A percentile compares a stretch with the other conserved stretches of the same genome.
Conservation (phyloP, 2,797 vertebrate species). For the Odontamblyopus lacepedii region DNA sequence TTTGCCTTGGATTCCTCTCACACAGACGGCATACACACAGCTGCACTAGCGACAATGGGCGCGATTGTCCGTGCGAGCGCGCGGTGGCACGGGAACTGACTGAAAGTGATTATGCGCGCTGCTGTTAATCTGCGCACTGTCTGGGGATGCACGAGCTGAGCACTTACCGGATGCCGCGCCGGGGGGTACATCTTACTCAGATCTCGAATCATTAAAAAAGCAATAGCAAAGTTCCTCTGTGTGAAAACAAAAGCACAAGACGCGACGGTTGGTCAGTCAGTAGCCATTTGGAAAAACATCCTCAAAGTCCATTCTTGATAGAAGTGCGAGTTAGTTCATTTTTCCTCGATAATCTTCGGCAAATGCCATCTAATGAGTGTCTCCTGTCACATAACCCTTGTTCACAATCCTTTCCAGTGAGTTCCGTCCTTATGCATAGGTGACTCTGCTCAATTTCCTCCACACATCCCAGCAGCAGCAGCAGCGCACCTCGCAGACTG, state of each 20-base stretch:
- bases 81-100: conserved; percentile 68
- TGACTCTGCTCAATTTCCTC: conserved; percentile 48
- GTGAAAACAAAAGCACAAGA: conserved; percentile 45
- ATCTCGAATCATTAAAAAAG: conserved; percentile 90
- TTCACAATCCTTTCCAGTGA: conserved; percentile 34
- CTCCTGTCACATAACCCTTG: conserved; percentile 35
- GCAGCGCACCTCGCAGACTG: conserved; percentile 59
- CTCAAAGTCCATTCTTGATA: conserved; percentile 49
- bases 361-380: conserved; percentile 4
- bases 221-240: conserved; percentile 73
- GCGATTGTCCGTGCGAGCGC: conserved; percentile 64
- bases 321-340: conserved; percentile 31
- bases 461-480: conserved; percentile 45
- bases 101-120: conserved; percentile 60
- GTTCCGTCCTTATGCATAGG: conserved; percentile 49
- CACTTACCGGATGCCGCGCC: conserved; percentile 92
- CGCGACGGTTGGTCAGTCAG: conserved; percentile 35
- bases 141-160: conserved; percentile 11
- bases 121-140: conserved; percentile 49
- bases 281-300: conserved; percentile 44
- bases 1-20: conserved; percentile 45
- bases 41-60: conserved; percentile 65
- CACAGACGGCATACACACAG: conserved; percentile 39
- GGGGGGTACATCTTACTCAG: conserved; percentile 96
- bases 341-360: conserved; percentile 33